Base-by-base conservation (phyloP, 2,888 invertebrate genomes). In the Cataglyphis cursor region DNA sequence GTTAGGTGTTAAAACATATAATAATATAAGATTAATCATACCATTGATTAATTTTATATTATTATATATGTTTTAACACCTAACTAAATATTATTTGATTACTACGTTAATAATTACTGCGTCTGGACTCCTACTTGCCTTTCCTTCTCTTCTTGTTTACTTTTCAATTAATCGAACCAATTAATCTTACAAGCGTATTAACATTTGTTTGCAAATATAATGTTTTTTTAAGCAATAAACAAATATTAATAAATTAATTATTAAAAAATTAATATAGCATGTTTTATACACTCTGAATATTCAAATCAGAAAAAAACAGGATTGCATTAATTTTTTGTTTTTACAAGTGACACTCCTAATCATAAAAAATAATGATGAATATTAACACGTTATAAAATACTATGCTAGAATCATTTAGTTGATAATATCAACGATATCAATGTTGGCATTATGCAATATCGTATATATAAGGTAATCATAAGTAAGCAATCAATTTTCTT, bases 401-500 rank as follows among this genome's bases (percentile, higher is more conserved):
- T 51, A 0, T 24, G 62, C 12, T 3, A 38, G n/a, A 15, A 48
- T 48, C 3, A 24, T 75, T 48, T 6, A 51, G 6, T 3, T 76
- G 12, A 54, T 2, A 51, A 35, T 51, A 10, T 15, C 3, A 38
- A 8, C 12, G 5, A 62, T 54, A 51, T 51, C 3, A 38, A n/a
- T 41, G 5, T 21, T 21, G 2, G 18, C 6, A 18, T 48, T 48
- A 12, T 62, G 21, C 24, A 41, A 59, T 57, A 31, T n/a, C 21
- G 61, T 6, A 15, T 21, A 5, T 48, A 15, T 54, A n/a, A n/a
- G 51, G 24, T 64, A 54, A 65, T 65, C 41, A 65, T 28, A 51
- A 51, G 51, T 64, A 65, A 76, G 28, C 38, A 38, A 65, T 65
- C 41, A 18, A n/a, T n/a, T 54, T 54, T 64, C 10, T 24, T 57